phyloP scores from a whole-genome alignment of 2,888 invertebrate species.

The Melanostoma mellinum region DNA sequence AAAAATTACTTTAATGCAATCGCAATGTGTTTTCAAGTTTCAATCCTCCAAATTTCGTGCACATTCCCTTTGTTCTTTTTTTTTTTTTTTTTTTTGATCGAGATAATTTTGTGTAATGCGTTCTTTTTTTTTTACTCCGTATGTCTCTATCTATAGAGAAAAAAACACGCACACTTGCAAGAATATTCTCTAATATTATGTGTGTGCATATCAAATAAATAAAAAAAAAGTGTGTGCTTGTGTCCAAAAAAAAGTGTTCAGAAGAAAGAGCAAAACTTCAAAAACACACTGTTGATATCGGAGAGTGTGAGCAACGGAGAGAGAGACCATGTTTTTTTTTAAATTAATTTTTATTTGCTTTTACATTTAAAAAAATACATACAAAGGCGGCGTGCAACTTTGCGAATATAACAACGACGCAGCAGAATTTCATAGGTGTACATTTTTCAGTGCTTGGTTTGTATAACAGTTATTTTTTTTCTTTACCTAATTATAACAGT shows the following conservation, averaged over 20 bases:
- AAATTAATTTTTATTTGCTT: conserved; percentile 9
- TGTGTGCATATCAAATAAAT: conserved; percentile 25
- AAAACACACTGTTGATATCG: conserved; percentile 41
- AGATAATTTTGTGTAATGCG: conserved; percentile 50
- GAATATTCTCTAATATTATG: conserved; percentile 55
- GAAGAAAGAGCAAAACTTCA: conserved; percentile 63
- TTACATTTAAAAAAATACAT: conserved; percentile 27
- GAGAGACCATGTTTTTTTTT: conserved; percentile 17
- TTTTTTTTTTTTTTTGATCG: conserved; percentile 51
- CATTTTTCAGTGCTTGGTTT: conserved; percentile 58
- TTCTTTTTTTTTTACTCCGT: conserved; percentile 28
- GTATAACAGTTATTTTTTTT: conserved; percentile 51
- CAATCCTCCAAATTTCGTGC: conserved; percentile 62
- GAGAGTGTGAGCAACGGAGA: conserved; percentile 32
- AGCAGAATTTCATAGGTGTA: conserved; percentile 48
- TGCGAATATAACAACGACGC: conserved; percentile 62
- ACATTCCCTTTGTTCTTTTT: conserved; percentile 67
- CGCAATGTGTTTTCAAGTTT: conserved; percentile 46
- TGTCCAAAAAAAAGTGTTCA: conserved; percentile 62
- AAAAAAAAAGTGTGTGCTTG: conserved; percentile 52
- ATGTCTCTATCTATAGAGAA: conserved; percentile 23
- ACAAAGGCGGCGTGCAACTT: conserved; percentile 58
- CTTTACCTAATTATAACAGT: conserved; percentile 57
- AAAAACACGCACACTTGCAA: conserved; percentile 29
- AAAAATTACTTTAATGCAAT: conserved; percentile 2